Base-by-base conservation (phyloP, 2,888 invertebrate species). In the Drosophila barbarae region DNA sequence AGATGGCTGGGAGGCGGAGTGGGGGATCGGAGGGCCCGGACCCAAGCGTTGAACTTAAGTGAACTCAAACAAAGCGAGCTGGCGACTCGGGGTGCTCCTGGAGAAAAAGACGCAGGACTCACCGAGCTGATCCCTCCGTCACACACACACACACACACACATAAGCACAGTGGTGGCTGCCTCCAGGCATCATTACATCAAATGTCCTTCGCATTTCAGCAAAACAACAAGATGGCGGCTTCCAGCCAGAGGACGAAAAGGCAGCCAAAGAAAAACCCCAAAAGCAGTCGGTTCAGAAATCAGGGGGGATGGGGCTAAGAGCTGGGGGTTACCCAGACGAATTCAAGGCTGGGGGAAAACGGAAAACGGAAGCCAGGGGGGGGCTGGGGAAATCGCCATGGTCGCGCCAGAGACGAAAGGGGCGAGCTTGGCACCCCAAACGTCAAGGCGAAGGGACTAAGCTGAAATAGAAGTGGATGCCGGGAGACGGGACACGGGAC, bases 101-200 rank as follows among this genome's bases (percentile, higher is more conserved):
- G 56, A 55, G 56, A 75, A 73, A 81, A 70, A 68, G 70, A 76
- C 66, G 49, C 73, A 63, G 74, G 65, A 65, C 69, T 32, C 67
- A 63, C 51, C 59, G 69, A 70, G 72, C 79, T 71, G 72, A 74
- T 72, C 72, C 71, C 61, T 72, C 68, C 71, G 66, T 73, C 66
- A 71, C 49, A 74, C 66, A 71, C 49, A 64, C 56, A 67, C 52
- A 68, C 42, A 54, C 53, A 44, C 53, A 56, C 39, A 53, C 21
- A 65, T 32, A 51, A 46, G 58, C 54, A 60, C 46, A 67, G 58
- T 77, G 72, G 52, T 73, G 84, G 76, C 78, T 78, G 84, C 82
- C 79, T 82, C 75, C 79, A 83, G 86, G 84, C 84, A 84, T 77
- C 86, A 85, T 85, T 85, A 86, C 84, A 85, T 86, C 86, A 85